Evolutionary conservation across 2,797 vertebrate genomes (phyloP).

Genomic region (Notolepis coatsorum): DNA sequence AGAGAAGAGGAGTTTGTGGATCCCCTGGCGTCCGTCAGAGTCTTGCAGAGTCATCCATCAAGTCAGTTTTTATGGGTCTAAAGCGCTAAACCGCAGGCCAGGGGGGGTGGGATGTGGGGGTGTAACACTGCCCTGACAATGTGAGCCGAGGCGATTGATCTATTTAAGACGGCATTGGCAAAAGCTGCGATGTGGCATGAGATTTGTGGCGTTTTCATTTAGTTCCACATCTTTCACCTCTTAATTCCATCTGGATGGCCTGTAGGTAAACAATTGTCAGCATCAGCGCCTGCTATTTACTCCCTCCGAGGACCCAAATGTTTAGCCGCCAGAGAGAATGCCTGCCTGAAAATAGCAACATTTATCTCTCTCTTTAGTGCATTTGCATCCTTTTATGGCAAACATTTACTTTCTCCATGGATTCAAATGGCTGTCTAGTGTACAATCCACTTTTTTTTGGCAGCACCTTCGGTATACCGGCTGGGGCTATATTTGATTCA

Average conservation of each 20-base stretch:
- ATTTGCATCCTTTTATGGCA: constrained; percentile 10
- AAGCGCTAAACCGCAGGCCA: constrained; percentile 68
- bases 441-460: too few relatives aligned
- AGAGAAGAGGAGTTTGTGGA: constrained; percentile 56
- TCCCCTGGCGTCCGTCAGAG: constrained; percentile 59
- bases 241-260: constrained; percentile 67
- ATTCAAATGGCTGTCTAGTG: too few relatives aligned
- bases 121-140: constrained; percentile 69
- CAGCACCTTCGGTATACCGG: too few relatives aligned
- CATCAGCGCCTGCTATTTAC: constrained; percentile 49
- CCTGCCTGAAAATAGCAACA: constrained; percentile 19
- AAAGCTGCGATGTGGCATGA: constrained; percentile 36
- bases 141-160: constrained; percentile 65
- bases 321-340: neutral
- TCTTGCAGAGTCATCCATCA: constrained; percentile 70
- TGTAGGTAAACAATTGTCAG: constrained; percentile 59
- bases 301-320: constrained; percentile 21
- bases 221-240: constrained; percentile 56
- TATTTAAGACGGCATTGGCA: constrained; percentile 63
- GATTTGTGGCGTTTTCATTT: constrained; percentile 73
- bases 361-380: constrained; percentile 23
- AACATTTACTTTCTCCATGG: neutral
- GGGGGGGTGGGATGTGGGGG: constrained; percentile 34
- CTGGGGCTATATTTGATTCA: too few relatives aligned
- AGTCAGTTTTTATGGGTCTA: constrained; percentile 69